Conservation (phyloP, 2,888 invertebrate species). For the Cactoblastis cactorum region DNA sequence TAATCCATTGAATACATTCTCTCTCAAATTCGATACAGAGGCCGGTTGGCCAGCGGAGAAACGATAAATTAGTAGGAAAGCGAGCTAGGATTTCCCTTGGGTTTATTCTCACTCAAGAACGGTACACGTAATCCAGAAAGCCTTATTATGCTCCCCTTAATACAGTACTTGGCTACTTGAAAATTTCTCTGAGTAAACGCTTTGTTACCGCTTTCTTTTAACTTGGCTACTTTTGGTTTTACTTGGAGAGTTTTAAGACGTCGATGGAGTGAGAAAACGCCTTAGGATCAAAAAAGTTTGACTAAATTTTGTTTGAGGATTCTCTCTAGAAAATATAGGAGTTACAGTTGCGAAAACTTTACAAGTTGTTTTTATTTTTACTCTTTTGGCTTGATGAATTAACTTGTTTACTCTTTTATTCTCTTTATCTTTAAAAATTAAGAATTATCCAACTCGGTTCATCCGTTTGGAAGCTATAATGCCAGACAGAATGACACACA, state of each 20-base stretch:
- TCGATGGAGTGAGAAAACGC: background rate
- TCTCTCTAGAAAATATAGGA: background rate
- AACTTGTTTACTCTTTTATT: no score
- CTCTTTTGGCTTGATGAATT: no score
- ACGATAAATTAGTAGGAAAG: slow-evolving; percentile 77
- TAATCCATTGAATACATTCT: slow-evolving; percentile 75
- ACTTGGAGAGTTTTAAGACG: slow-evolving; percentile 7
- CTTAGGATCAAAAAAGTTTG: background rate
- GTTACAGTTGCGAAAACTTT: background rate
- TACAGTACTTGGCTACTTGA: slow-evolving; percentile 77
- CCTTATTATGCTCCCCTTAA: slow-evolving; percentile 79
- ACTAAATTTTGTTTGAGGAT: background rate
- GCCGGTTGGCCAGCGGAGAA: slow-evolving; percentile 72
- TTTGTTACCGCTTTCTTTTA: slow-evolving; percentile 47
- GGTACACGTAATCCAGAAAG: slow-evolving; percentile 77
- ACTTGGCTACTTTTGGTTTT: slow-evolving; percentile 27
- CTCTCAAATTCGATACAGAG: slow-evolving; percentile 74
- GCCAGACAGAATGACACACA: no score
- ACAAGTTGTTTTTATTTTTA: no score
- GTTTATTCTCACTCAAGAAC: slow-evolving; percentile 79
- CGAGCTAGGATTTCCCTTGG: slow-evolving; percentile 77
- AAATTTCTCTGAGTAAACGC: slow-evolving; percentile 70
- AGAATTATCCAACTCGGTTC: no score
- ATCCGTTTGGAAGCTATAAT: no score
- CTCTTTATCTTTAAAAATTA: no score